Percentiles rank a stretch among this genome's conserved stretches.
Conservation (phyloP, 2,113 vertebrate genomes). For the Brachirus orientalis region DNA sequence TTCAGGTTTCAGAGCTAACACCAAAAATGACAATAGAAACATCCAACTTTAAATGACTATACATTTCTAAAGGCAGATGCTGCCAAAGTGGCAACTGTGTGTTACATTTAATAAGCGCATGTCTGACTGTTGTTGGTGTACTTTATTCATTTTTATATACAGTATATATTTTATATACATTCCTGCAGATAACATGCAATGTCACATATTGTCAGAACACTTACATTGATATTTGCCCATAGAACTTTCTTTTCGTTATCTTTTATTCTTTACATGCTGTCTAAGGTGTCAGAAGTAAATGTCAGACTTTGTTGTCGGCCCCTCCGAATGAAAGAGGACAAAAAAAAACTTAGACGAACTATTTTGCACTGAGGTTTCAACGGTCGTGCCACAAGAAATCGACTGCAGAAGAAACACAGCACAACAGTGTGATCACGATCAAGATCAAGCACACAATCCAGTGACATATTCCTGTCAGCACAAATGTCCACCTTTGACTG, state of each 20-base stretch:
- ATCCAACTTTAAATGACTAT: background rate
- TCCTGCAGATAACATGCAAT: constrained; percentile 12
- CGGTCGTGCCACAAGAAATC: constrained; percentile 16
- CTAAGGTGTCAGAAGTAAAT: constrained; percentile 28
- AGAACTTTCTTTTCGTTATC: constrained; percentile 4
- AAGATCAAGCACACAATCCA: constrained; percentile 29
- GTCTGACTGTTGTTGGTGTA: constrained; percentile 1
- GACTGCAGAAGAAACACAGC: constrained; percentile 1
- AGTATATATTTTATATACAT: background rate
- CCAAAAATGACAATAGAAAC: constrained; percentile 5
- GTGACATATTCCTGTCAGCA: constrained; percentile 21
- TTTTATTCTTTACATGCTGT: background rate
- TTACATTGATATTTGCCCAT: constrained; percentile 19
- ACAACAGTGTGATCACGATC: constrained; percentile 11
- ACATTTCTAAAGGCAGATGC: background rate
- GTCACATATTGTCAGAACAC: constrained; percentile 26
- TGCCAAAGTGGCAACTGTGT: background rate
- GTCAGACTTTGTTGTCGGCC: constrained; percentile 39
- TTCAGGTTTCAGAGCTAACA: constrained; percentile 12
- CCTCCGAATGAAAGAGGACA: constrained; percentile 40
- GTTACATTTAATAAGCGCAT: constrained; percentile 9
- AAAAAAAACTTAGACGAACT: constrained; percentile 9
- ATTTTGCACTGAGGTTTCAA: constrained; percentile 27
- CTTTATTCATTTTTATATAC: too few species aligned
- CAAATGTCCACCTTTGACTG: background rate